Evolutionary conservation across 2,797 vertebrate species (phyloP), one percentile per base, ranked within the genome.

Genomic region (Sebastes flavidus): DNA sequence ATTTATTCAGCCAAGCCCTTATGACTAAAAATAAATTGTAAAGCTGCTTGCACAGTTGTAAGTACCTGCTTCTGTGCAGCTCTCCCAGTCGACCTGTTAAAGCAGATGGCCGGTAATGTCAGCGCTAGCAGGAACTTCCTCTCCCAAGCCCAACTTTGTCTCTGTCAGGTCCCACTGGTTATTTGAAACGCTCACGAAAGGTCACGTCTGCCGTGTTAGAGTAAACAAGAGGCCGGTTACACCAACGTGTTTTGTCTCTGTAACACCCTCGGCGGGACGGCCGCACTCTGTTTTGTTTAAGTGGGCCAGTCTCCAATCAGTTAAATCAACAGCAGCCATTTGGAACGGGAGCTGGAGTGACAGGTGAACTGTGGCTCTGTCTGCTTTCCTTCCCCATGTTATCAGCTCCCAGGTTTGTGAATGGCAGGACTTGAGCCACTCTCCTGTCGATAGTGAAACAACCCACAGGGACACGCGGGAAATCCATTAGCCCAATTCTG

Each of bases 81-180:
- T 46, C 73, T 93, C 92, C 87, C 92, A 65, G 72, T 75, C 22
- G 81, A 74, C 89, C 87, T 66, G 89, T 90, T 89, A 83, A 93
- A 94, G 93, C 95, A 96, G 94, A 96, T 96, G 94, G 95, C 72
- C 83, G 54, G 85, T 94, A 94, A 95, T 94, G 95, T 95, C 94
- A 94, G 91, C 56, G 74, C 86, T 87, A 89, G 89, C 90, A 89
- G 89, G 87, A 91, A 90, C 89, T 94, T 93, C 91, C 91, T 89
- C 92, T 93, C 88, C 89, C 68, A 92, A 92, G 88, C 91, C 91
- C 87, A 73, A 82, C 87, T 85, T 84, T 54, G 81, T 90, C 84
- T 83, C 78, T 69, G 88, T 78, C 86, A 76, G 89, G 86, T 94
- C 94, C 94, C 94, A 77, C 84, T 69, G 93, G 91, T 93, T 95